Evolutionary conservation across 1,140 invertebrate species (phyloP).

Genomic region (Drosophila repleta): DNA sequence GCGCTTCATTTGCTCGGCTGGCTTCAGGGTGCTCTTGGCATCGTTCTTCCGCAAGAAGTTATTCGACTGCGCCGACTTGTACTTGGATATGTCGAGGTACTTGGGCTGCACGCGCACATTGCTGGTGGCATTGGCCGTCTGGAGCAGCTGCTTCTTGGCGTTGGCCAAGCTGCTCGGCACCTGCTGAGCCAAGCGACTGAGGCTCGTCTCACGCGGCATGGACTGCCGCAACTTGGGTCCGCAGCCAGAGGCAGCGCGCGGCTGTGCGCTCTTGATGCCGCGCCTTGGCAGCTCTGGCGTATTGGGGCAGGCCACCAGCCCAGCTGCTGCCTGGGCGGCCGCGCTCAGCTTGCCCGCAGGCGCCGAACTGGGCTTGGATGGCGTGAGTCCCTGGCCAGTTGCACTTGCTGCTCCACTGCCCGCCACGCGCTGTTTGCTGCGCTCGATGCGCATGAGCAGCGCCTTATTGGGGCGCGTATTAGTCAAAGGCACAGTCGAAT

Average conservation of each 20-base stretch:
- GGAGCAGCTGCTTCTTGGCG: slow-evolving; percentile 81
- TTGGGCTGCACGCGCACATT: slow-evolving; percentile 77
- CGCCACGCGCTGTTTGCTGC: slow-evolving; percentile 78
- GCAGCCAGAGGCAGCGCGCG: slow-evolving; percentile 47
- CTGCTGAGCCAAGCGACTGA: slow-evolving; percentile 76
- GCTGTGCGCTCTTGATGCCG: slow-evolving; percentile 66
- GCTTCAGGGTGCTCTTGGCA: slow-evolving; percentile 85
- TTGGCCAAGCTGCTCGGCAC: slow-evolving; percentile 80
- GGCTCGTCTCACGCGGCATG: slow-evolving; percentile 81
- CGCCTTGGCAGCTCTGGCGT: slow-evolving; percentile 85
- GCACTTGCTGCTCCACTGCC: slow-evolving; percentile 51
- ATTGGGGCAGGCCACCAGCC: slow-evolving; percentile 84
- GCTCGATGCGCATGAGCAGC: slow-evolving; percentile 83
- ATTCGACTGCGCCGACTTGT: slow-evolving; percentile 85
- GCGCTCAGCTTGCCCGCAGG: slow-evolving; percentile 62
- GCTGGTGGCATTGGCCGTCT: slow-evolving; percentile 64
- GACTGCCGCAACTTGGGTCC: slow-evolving; percentile 67
- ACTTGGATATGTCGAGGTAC: slow-evolving; percentile 86
- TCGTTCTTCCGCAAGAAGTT: slow-evolving; percentile 86
- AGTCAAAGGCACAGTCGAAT: slow-evolving; percentile 72
- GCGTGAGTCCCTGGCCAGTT: slow-evolving; percentile 62
- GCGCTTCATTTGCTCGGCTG: slow-evolving; percentile 75
- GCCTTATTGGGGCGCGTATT: slow-evolving; percentile 86
- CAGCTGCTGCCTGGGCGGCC: slow-evolving; percentile 50
- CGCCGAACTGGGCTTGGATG: slow-evolving; percentile 69